Conservation (phyloP, 2,797 vertebrate species). For the Emys orbicularis region DNA sequence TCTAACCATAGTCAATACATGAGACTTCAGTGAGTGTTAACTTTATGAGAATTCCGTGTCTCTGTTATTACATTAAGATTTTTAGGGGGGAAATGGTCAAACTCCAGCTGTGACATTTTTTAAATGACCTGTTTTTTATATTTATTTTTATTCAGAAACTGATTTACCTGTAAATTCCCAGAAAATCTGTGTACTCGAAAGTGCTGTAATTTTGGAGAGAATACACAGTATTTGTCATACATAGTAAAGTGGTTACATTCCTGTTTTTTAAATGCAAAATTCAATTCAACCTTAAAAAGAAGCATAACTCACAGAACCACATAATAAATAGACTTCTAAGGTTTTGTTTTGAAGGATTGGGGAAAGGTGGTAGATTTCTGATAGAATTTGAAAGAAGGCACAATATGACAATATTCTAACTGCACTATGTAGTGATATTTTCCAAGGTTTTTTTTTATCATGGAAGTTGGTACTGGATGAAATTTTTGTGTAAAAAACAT, state of each 20-base stretch:
- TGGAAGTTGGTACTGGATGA: background rate
- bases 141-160: too few species aligned
- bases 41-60: too few species aligned
- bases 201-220: background rate
- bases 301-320: background rate
- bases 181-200: background rate
- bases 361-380: background rate
- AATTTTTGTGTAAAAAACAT: background rate
- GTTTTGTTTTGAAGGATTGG: background rate
- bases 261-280: background rate
- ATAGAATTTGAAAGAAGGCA: background rate
- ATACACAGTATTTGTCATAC: background rate
- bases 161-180: background rate
- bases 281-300: background rate
- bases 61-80: too few species aligned
- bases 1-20: too few species aligned
- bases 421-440: background rate
- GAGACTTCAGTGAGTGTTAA: too few species aligned
- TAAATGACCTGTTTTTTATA: too few species aligned
- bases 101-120: too few species aligned
- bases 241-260: background rate
- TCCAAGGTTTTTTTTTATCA: background rate
- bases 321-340: background rate
- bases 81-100: too few species aligned
- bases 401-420: background rate